phyloP scores from a whole-genome alignment of 2,797 vertebrate species.

The Chelmon rostratus region DNA sequence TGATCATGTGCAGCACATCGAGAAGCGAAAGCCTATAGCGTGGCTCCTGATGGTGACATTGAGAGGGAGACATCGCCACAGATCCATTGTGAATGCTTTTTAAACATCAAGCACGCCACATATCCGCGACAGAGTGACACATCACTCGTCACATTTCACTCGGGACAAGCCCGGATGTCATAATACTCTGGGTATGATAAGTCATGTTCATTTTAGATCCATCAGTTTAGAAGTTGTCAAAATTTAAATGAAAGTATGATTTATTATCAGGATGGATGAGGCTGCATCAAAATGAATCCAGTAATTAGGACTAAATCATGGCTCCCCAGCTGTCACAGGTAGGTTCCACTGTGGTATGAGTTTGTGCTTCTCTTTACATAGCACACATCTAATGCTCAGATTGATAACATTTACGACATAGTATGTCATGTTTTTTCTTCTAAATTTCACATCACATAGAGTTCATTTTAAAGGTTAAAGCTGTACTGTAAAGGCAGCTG shows the following conservation, averaged over 20 bases:
- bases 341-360: background rate
- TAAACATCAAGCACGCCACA: conserved; percentile 25
- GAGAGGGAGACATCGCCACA: conserved; percentile 5
- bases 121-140: conserved; percentile 16
- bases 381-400: too few relatives aligned
- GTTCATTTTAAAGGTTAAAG: background rate
- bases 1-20: conserved; percentile 36
- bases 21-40: conserved; percentile 17
- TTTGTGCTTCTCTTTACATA: too few relatives aligned
- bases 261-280: background rate
- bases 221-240: background rate
- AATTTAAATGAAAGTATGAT: background rate
- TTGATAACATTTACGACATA: too few relatives aligned
- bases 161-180: background rate
- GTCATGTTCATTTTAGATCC: background rate
- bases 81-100: conserved; percentile 45
- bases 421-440: background rate
- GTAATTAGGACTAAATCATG: background rate
- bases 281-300: background rate
- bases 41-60: conserved; percentile 15
- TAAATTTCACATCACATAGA: background rate
- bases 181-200: background rate
- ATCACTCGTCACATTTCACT: conserved; percentile 13
- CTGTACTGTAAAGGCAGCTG: background rate
- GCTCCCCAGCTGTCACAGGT: background rate